Percentiles rank a stretch among this genome's conserved stretches.
Evolutionary conservation across 1,140 invertebrate genomes (phyloP).

Genomic region (Calliopsis andreniformis): DNA sequence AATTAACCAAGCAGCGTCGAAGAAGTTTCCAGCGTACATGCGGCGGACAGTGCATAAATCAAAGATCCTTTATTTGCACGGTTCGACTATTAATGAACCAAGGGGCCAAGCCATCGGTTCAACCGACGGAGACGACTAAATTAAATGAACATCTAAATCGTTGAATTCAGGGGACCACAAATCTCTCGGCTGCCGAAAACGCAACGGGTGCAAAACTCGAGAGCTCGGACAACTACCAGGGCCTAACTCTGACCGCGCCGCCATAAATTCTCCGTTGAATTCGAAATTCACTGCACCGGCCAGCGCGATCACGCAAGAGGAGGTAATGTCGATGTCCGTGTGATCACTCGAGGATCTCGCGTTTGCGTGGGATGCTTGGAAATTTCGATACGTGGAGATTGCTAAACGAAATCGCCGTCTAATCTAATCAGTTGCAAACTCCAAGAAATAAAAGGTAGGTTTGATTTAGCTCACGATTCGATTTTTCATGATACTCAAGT

Average conservation of each 20-base stretch:
- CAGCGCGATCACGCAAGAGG: constrained; percentile 53
- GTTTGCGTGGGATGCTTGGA: constrained; percentile 34
- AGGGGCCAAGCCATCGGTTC: constrained; percentile 38
- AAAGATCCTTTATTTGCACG: constrained; percentile 52
- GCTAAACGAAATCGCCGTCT: constrained; percentile 6
- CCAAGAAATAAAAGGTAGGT: neutral
- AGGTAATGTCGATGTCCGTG: constrained; percentile 48
- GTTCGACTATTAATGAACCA: constrained; percentile 60
- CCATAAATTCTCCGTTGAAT: constrained; percentile 62
- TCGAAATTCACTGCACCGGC: constrained; percentile 58
- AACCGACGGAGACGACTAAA: constrained; percentile 60
- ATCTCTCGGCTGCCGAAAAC: constrained; percentile 64
- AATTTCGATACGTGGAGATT: constrained; percentile 43
- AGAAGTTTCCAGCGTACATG: constrained; percentile 29
- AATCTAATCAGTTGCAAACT: constrained; percentile 19
- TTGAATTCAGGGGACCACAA: constrained; percentile 59
- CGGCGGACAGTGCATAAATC: constrained; percentile 56
- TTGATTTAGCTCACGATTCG: no score
- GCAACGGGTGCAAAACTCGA: constrained; percentile 58
- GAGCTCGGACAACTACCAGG: constrained; percentile 41
- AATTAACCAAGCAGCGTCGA: constrained; percentile 34
- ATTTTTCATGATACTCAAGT: no score
- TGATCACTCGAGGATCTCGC: constrained; percentile 38
- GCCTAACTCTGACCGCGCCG: constrained; percentile 36
- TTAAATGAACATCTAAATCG: constrained; percentile 68